These are phyloP conservation scores for Caenorhabditis remanei DNA, from an alignment of 1,140 invertebrate species.

Conservation along the genomic window DNA sequence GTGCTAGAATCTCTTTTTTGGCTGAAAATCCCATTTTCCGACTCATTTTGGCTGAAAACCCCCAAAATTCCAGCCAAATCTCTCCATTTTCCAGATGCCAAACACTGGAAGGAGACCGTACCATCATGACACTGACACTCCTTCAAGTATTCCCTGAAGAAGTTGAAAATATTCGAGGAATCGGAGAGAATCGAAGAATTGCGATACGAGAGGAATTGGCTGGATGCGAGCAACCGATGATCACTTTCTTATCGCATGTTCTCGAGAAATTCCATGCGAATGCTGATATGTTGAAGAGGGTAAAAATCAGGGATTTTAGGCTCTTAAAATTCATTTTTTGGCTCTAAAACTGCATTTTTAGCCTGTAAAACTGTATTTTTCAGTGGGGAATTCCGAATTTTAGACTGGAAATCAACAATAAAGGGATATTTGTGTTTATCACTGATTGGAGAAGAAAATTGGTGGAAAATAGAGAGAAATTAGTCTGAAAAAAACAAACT, in stretches of 20 bases:
- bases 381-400: too few relatives aligned
- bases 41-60: conserved; percentile 49
- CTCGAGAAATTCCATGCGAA: conserved; percentile 40
- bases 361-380: too few relatives aligned
- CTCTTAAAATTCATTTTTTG: not conserved
- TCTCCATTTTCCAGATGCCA: conserved; percentile 43
- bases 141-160: conserved; percentile 63
- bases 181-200: conserved; percentile 90
- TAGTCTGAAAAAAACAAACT: too few relatives aligned
- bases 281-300: conserved; percentile 57
- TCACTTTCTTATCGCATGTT: conserved; percentile 33
- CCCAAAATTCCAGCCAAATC: not conserved
- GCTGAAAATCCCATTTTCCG: too few relatives aligned
- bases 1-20: too few relatives aligned
- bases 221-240: conserved; percentile 77
- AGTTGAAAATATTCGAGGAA: conserved; percentile 78
- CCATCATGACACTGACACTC: conserved; percentile 57
- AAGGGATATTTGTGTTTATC: too few relatives aligned
- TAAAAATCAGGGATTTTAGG: not conserved
- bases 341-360: not conserved
- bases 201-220: conserved; percentile 86
- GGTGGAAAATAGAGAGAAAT: too few relatives aligned
- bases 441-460: too few relatives aligned
- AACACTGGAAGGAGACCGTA: conserved; percentile 60
- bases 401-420: too few relatives aligned